A percentile compares a stretch with the other conserved stretches of the same genome.
phyloP scores from a whole-genome alignment of 1,140 invertebrate genomes.

The Acyrthosiphon pisum region DNA sequence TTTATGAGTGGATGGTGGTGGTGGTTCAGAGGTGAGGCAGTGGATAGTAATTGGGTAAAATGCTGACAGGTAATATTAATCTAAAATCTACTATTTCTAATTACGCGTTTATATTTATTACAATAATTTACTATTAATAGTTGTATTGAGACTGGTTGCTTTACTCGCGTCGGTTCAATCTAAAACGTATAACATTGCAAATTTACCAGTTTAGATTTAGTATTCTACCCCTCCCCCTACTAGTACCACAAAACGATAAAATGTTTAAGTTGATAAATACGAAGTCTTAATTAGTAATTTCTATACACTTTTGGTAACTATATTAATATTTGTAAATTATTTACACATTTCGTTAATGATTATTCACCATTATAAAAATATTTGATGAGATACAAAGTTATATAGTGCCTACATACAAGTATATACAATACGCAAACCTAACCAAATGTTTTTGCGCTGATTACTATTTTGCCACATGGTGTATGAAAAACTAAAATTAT shows the following conservation, averaged over 20 bases:
- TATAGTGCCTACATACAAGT: not conserved
- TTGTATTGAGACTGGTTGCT: not conserved
- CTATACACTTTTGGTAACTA: not conserved
- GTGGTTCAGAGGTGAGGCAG: not conserved
- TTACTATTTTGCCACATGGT: too few species aligned
- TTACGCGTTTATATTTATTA: not conserved
- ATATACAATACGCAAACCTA: not conserved
- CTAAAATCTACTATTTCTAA: constrained; percentile 1
- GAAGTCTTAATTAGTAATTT: not conserved
- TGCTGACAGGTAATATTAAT: not conserved
- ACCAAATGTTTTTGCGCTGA: not conserved
- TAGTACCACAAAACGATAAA: not conserved
- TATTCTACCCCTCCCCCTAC: not conserved
- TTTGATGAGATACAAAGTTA: not conserved
- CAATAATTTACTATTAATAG: not conserved
- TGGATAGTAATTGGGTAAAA: not conserved
- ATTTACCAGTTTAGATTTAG: not conserved
- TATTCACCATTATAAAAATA: too few species aligned
- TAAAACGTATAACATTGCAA: not conserved
- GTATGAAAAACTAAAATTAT: not conserved
- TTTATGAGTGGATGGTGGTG: not conserved
- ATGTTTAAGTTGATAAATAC: not conserved
- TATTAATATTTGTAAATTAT: not conserved
- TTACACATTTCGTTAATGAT: too few species aligned
- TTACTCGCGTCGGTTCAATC: not conserved